Evolutionary conservation across 2,797 vertebrate species (phyloP).

Genomic region (Acomys russatus): DNA sequence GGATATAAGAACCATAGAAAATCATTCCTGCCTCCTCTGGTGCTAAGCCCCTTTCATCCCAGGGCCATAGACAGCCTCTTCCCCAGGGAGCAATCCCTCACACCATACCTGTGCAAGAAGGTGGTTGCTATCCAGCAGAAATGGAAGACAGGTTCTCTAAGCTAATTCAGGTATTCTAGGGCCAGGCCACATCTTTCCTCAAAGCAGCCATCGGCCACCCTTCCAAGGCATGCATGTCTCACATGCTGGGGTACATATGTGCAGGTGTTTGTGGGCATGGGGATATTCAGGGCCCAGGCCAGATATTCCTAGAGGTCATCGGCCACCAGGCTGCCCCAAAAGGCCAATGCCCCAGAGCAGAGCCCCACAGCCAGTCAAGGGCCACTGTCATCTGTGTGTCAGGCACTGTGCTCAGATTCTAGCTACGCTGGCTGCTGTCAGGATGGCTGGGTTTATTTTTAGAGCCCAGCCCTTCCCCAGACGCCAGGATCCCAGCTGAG

Average conservation of each 20-base stretch:
- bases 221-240: not conserved
- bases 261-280: rapidly evolving
- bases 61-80: not conserved
- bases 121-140: not conserved
- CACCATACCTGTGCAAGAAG: slow-evolving; percentile 43
- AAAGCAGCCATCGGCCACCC: rapidly evolving
- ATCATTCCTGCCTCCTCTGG: too few species aligned
- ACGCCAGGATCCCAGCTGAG: slow-evolving; percentile 77
- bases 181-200: not conserved
- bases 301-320: slow-evolving; percentile 73
- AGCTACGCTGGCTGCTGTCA: slow-evolving; percentile 21
- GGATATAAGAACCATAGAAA: not conserved
- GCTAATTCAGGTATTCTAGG: not conserved
- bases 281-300: not conserved
- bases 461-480: slow-evolving; percentile 80
- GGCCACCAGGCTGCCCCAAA: slow-evolving; percentile 35
- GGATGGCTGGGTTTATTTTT: slow-evolving; percentile 85
- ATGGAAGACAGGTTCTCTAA: rapidly evolving
- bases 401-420: not conserved
- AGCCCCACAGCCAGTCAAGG: rapidly evolving
- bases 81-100: not conserved
- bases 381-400: not conserved
- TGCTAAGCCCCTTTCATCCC: too few species aligned
- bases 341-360: slow-evolving; percentile 14
- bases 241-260: rapidly evolving